Percentiles rank a stretch among this genome's conserved stretches.
Evolutionary conservation across 1,140 invertebrate species (phyloP).

Genomic region (Leptinotarsa texana): DNA sequence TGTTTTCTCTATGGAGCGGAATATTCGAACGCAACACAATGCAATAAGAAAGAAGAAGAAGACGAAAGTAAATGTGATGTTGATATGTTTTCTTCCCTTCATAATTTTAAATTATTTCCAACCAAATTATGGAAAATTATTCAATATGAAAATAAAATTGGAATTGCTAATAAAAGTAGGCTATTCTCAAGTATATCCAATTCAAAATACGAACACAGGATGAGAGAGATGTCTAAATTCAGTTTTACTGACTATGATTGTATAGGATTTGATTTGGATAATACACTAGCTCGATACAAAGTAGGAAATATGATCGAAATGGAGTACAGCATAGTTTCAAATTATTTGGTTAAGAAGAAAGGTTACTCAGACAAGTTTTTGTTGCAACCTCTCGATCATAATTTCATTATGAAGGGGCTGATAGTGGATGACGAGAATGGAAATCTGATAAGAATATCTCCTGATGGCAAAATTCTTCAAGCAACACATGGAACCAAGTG

Average conservation of each 20-base stretch:
- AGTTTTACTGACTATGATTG: slow-evolving; percentile 72
- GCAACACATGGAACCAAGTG: slow-evolving; percentile 72
- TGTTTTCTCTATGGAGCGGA: too few species aligned
- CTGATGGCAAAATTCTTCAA: slow-evolving; percentile 66
- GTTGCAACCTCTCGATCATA: slow-evolving; percentile 60
- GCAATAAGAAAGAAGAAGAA: too few species aligned
- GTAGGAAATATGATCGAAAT: slow-evolving; percentile 65
- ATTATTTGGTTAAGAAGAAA: slow-evolving; percentile 67
- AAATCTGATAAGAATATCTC: slow-evolving; percentile 70
- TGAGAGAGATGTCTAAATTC: slow-evolving; percentile 47
- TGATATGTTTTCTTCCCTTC: slow-evolving; percentile 3
- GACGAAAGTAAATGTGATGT: too few species aligned
- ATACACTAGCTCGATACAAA: slow-evolving; percentile 73
- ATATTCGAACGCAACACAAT: too few species aligned
- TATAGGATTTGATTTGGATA: slow-evolving; percentile 81
- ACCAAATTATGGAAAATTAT: neutral
- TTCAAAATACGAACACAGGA: neutral
- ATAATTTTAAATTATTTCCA: neutral
- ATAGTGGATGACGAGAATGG: slow-evolving; percentile 75
- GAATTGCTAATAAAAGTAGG: slow-evolving; percentile 6
- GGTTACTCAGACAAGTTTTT: slow-evolving; percentile 64
- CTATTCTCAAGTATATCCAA: slow-evolving; percentile 7
- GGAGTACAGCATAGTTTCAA: slow-evolving; percentile 66
- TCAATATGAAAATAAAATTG: neutral
- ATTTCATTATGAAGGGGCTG: slow-evolving; percentile 75